Percentiles rank a stretch among this genome's conserved stretches.
Evolutionary conservation across 92 coral and sea anemone genomes (phyloP).

Genomic region (Paramuricea clavata): DNA sequence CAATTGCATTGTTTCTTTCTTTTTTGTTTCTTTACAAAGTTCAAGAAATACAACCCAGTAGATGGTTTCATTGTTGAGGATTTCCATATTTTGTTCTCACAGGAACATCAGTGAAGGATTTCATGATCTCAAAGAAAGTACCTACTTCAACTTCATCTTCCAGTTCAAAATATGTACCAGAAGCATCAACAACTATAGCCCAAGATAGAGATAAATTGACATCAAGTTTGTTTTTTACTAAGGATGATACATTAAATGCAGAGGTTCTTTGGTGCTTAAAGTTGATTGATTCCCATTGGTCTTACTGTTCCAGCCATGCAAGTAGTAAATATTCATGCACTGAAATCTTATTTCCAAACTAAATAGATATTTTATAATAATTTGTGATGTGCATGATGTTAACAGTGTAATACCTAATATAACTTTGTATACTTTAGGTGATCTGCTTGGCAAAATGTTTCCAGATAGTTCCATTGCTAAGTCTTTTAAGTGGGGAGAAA

Average conservation of each 20-base stretch:
- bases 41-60: neutral
- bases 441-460: constrained; percentile 49
- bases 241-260: constrained; percentile 44
- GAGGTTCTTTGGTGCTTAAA: constrained; percentile 30
- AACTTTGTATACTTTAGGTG: constrained; percentile 35
- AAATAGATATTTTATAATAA: neutral
- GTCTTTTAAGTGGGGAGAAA: constrained; percentile 53
- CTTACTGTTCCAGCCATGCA: constrained; percentile 27
- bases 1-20: too few relatives aligned
- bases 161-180: constrained; percentile 27
- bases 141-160: constrained; percentile 14
- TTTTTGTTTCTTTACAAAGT: neutral
- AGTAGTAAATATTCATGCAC: constrained; percentile 25
- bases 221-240: constrained; percentile 5
- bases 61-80: neutral
- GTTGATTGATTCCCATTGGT: constrained; percentile 35
- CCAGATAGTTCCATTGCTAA: constrained; percentile 62
- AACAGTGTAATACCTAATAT: constrained; percentile 3
- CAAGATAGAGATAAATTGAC: constrained; percentile 33
- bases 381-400: neutral
- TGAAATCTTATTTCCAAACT: neutral
- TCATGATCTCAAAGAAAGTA: neutral
- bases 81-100: neutral
- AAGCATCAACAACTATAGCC: constrained; percentile 31
- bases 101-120: constrained; percentile 1